These are phyloP conservation scores for Mamestra configurata DNA, from an alignment of 1,140 invertebrate species.

Conservation along the genomic window DNA sequence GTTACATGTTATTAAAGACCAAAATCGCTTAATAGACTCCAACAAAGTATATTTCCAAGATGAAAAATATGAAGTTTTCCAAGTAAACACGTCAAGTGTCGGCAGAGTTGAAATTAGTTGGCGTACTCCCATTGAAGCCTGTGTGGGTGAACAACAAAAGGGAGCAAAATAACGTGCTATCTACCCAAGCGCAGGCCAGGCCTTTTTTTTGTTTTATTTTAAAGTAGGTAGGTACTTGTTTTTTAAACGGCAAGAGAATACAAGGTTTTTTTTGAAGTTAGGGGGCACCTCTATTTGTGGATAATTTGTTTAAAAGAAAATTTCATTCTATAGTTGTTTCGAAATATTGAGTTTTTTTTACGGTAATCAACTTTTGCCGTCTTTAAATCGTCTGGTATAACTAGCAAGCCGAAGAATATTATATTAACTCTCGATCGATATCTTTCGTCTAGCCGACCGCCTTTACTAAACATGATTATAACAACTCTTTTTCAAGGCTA, in stretches of 20 bases:
- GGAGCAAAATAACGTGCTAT: slow-evolving; percentile 36
- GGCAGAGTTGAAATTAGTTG: slow-evolving; percentile 65
- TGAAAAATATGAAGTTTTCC: slow-evolving; percentile 50
- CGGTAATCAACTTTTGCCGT: too few species aligned
- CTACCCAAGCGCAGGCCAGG: slow-evolving; percentile 8
- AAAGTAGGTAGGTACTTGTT: neutral
- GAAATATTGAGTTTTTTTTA: too few species aligned
- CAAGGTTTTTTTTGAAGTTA: neutral
- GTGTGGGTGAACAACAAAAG: slow-evolving; percentile 37
- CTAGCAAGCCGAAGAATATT: too few species aligned
- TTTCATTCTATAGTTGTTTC: neutral
- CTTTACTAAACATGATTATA: too few species aligned
- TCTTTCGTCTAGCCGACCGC: too few species aligned
- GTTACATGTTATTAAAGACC: slow-evolving; percentile 39
- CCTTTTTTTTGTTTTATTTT: slow-evolving; percentile 10
- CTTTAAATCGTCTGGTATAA: too few species aligned
- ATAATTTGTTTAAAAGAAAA: neutral
- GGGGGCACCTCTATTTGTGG: too few species aligned
- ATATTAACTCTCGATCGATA: too few species aligned
- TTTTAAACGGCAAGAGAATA: neutral
- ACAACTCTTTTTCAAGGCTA: too few species aligned
- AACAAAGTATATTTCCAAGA: slow-evolving; percentile 41
- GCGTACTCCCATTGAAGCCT: slow-evolving; percentile 58
- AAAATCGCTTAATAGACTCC: slow-evolving; percentile 31
- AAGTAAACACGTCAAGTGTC: slow-evolving; percentile 59